These are phyloP conservation scores for Chinchilla lanigera DNA, from an alignment of 2,113 vertebrate species.

Conservation along the genomic window DNA sequence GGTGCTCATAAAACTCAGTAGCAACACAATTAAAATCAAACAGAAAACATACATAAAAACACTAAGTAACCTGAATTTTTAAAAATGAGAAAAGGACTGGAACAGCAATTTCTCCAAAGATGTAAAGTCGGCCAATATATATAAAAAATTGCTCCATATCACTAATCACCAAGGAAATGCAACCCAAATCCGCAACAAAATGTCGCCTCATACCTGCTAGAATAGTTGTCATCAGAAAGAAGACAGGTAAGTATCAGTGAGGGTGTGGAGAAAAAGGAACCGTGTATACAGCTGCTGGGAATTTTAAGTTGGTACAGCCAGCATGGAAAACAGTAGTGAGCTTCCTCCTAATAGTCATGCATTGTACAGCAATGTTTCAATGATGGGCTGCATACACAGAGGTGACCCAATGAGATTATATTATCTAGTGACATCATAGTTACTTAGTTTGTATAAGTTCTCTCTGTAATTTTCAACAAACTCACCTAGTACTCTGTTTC, in stretches of 20 bases:
- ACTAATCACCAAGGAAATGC: neutral
- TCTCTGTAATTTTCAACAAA: neutral
- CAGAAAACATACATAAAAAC: neutral
- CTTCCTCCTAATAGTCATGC: neutral
- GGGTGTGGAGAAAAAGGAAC: neutral
- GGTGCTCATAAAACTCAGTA: neutral
- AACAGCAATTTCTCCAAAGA: neutral
- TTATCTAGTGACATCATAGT: no score
- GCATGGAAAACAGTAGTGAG: neutral
- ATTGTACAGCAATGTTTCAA: neutral
- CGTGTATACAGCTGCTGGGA: neutral
- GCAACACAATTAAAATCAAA: neutral
- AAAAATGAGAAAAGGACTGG: neutral
- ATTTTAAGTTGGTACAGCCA: neutral
- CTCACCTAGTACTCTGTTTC: no score
- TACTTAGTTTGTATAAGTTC: neutral
- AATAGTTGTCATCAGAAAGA: neutral
- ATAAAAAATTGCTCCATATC: neutral
- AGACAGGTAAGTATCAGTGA: neutral
- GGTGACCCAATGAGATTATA: no score
- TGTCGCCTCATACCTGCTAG: neutral
- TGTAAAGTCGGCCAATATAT: neutral
- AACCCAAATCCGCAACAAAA: neutral
- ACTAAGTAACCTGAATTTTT: neutral
- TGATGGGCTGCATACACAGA: neutral